phyloP scores from a whole-genome alignment of 2,797 vertebrate genomes.

The Agapornis canus region DNA sequence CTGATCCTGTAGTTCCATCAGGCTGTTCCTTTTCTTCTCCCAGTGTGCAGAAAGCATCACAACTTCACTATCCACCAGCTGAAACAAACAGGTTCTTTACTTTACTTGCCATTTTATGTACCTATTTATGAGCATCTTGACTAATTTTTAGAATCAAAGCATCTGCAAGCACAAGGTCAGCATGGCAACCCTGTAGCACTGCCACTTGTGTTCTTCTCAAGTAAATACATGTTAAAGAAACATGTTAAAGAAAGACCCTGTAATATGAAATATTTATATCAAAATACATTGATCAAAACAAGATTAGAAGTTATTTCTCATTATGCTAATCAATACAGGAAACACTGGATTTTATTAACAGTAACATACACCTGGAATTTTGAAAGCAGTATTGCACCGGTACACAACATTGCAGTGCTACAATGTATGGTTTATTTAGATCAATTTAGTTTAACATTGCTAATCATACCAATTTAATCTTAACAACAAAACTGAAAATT shows the following conservation, averaged over 20 bases:
- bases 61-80: conserved; percentile 89
- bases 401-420: accelerated
- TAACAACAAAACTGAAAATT: neutral
- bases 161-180: neutral
- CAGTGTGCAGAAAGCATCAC: conserved; percentile 94
- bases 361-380: neutral
- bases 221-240: neutral
- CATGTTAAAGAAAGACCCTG: neutral
- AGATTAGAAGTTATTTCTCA: neutral
- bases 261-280: neutral
- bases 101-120: neutral
- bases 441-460: neutral
- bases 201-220: neutral
- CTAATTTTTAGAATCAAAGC: neutral
- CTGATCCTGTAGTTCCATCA: conserved; percentile 87
- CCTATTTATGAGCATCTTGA: neutral
- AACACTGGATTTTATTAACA: neutral
- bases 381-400: neutral
- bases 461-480: neutral
- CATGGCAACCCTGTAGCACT: neutral
- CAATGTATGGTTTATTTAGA: accelerated
- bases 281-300: neutral
- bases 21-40: conserved; percentile 86
- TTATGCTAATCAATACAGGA: neutral
- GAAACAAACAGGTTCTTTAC: conserved; percentile 7